These are phyloP conservation scores for Sminthurinus aureus DNA, from an alignment of 2,888 invertebrate species.

Conservation along the genomic window DNA sequence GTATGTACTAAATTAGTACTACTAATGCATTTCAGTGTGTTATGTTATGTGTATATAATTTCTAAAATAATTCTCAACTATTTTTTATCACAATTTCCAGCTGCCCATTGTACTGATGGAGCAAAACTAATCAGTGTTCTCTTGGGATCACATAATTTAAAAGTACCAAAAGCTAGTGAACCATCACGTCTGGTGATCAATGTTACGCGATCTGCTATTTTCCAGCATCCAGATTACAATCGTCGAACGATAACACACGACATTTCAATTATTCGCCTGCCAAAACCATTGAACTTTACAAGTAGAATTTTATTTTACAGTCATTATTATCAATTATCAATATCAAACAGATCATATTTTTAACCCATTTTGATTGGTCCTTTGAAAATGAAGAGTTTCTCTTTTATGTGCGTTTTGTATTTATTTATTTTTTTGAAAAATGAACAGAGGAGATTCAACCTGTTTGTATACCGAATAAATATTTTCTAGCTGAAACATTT, in stretches of 20 bases:
- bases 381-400: neutral
- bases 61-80: neutral
- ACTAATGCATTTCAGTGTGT: too few relatives aligned
- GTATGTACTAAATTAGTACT: too few relatives aligned
- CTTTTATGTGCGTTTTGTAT: neutral
- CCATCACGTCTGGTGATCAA: conserved; percentile 51
- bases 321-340: neutral
- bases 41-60: conserved; percentile 40
- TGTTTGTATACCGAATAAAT: conserved; percentile 57
- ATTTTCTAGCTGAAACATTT: conserved; percentile 47
- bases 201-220: conserved; percentile 48
- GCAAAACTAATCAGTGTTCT: conserved; percentile 53
- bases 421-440: neutral
- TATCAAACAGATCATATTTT: neutral
- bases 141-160: conserved; percentile 57
- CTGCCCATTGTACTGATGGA: conserved; percentile 59
- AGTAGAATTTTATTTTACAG: conserved; percentile 41
- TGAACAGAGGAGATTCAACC: conserved; percentile 50
- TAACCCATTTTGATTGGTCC: neutral
- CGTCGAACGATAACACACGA: conserved; percentile 56
- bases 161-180: conserved; percentile 41
- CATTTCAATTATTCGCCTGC: conserved; percentile 54
- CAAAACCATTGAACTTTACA: conserved; percentile 50
- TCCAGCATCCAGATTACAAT: conserved; percentile 58
- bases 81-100: conserved; percentile 41